These are phyloP conservation scores for Globodera ellingtonae DNA, from an alignment of 1,140 invertebrate species.

Conservation along the genomic window DNA sequence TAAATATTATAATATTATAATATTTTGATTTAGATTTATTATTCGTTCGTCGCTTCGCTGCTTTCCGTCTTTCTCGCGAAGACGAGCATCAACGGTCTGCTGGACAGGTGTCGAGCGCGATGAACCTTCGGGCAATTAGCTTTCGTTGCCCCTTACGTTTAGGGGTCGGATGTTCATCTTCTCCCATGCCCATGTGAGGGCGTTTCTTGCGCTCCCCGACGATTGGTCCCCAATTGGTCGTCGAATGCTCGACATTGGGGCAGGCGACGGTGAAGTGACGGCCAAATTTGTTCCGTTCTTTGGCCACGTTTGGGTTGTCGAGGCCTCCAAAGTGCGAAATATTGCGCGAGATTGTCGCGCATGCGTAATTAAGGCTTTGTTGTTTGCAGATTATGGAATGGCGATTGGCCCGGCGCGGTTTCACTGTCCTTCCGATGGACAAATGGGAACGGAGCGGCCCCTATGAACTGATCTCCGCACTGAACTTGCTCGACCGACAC, in stretches of 20 bases:
- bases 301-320: conserved; percentile 77
- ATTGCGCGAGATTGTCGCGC: background rate
- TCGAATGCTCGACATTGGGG: conserved; percentile 80
- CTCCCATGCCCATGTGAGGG: conserved; percentile 76
- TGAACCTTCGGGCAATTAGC: background rate
- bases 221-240: conserved; percentile 51
- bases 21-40: conserved; percentile 74
- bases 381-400: conserved; percentile 56
- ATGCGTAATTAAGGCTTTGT: background rate
- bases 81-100: conserved; percentile 81
- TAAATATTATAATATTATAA: conserved; percentile 75
- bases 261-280: conserved; percentile 87
- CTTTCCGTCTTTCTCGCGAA: conserved; percentile 78
- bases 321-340: conserved; percentile 75
- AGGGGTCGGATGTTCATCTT: conserved; percentile 88
- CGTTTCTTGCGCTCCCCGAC: conserved; percentile 69
- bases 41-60: conserved; percentile 74
- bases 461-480: conserved; percentile 80
- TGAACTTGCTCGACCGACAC: conserved; percentile 88
- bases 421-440: conserved; percentile 77
- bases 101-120: conserved; percentile 70
- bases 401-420: conserved; percentile 58
- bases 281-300: conserved; percentile 73
- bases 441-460: conserved; percentile 72
- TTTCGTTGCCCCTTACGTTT: background rate